These are phyloP conservation scores for Acromyrmex echinatior DNA, from an alignment of 1,140 invertebrate species.

Conservation along the genomic window DNA sequence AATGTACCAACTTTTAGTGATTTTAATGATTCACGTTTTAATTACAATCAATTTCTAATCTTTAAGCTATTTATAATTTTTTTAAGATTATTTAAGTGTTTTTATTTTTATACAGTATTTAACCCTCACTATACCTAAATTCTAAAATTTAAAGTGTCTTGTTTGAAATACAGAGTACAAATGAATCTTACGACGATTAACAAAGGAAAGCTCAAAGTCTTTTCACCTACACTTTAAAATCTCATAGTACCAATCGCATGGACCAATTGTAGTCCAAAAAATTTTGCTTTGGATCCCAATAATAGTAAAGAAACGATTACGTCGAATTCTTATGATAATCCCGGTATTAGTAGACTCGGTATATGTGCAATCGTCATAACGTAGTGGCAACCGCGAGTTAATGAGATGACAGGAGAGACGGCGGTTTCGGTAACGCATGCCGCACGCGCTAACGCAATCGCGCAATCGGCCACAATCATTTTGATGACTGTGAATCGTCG, in stretches of 20 bases:
- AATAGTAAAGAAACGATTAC: background rate
- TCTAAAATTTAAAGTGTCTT: too few species aligned
- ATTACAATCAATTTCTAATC: background rate
- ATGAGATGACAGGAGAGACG: constrained; percentile 29
- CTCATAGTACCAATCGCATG: too few species aligned
- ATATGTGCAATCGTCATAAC: constrained; percentile 24
- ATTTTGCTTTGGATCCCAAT: too few species aligned
- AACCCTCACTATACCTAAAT: background rate
- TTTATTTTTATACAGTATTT: background rate
- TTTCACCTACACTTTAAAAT: too few species aligned
- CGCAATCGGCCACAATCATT: constrained; percentile 85
- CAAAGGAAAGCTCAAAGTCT: too few species aligned
- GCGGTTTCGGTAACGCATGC: constrained; percentile 40
- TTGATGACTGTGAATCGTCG: constrained; percentile 84
- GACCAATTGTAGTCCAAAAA: too few species aligned
- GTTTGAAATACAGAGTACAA: too few species aligned
- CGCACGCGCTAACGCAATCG: constrained; percentile 83
- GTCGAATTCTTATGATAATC: constrained; percentile 48
- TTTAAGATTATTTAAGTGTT: background rate
- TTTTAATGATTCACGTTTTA: background rate
- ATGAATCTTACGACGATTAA: too few species aligned
- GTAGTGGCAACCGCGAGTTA: background rate
- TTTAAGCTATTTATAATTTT: background rate
- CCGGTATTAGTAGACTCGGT: constrained; percentile 13
- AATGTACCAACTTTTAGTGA: background rate